Base-by-base conservation (phyloP, 2,797 vertebrate species). In the Odontamblyopus lacepedii region DNA sequence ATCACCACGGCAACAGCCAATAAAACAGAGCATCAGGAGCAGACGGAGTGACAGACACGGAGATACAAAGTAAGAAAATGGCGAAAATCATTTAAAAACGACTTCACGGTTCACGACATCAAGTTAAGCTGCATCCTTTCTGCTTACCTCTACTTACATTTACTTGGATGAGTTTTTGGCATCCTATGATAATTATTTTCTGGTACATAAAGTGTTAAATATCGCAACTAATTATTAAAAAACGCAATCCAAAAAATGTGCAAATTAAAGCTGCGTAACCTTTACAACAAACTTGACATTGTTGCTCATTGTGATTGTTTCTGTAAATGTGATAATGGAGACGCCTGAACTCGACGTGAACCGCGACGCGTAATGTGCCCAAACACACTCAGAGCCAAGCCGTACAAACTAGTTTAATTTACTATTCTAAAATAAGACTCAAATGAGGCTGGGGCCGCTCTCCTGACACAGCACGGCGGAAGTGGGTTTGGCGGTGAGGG, bases 371-470 rank as follows among this genome's bases (percentile, higher is more conserved):
- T 76, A 84, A 63, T 61, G 55, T 62, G 63, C 48, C 29, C 73
- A 32, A 77, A 72, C 73, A 68, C 51, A 60, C 19, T 59, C 27
- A 74, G 67, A 59, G 69, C 32, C 13, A 56, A 77, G 74, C 63
- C 35, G 60, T 66, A 85, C 63, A 77, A 79, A 72, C 73, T 23
- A 15, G 9, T 57, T 81, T 78, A 30, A 82, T 88, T 84, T 88
- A 68, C 76, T 71, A 77, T 67, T 63, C 51, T 59, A 78, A 79
- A 78, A 75, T 65, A 69, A 72, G 79, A 87, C 75, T 70, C 63
- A 59, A 78, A 77, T 82, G 78, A 77, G 77, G 75, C 85, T 86
- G 73, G 15, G 80, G 72, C 67, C 35, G 75, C 72, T 88, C 89
- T 85, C 85, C 60, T 74, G 85, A 88, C 76, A 71, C 35, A 68